Evolutionary conservation across 2,797 vertebrate genomes (phyloP).

Genomic region (Danio kyathit): DNA sequence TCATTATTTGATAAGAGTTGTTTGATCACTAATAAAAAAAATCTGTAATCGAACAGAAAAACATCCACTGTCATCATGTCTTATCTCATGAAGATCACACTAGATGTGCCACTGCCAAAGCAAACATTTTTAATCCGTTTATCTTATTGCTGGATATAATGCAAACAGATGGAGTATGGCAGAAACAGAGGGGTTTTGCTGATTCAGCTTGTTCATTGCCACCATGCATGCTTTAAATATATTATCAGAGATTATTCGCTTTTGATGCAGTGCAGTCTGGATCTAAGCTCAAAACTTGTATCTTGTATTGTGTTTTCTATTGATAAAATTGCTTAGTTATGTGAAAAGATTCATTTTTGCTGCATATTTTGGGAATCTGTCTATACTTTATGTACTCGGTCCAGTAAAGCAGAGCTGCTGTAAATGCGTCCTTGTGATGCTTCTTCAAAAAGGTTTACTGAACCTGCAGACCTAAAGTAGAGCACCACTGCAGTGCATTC

Average conservation of each 20-base stretch:
- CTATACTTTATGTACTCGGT: background rate
- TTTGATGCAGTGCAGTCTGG: background rate
- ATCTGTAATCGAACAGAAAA: too few species aligned
- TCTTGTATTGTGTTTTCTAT: too few species aligned
- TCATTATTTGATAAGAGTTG: too few species aligned
- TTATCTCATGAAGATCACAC: too few species aligned
- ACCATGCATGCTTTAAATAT: background rate
- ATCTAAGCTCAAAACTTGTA: background rate
- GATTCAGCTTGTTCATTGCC: too few species aligned
- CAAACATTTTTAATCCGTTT: too few species aligned
- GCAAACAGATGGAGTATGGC: too few species aligned
- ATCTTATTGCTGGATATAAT: too few species aligned
- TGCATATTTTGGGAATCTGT: background rate
- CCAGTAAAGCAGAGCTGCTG: background rate
- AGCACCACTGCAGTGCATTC: constrained; percentile 2
- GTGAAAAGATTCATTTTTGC: background rate
- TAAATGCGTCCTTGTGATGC: background rate
- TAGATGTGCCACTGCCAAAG: too few species aligned
- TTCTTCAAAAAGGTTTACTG: background rate
- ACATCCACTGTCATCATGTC: too few species aligned
- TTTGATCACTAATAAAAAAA: too few species aligned
- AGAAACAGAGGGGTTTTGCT: too few species aligned
- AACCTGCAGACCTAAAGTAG: background rate
- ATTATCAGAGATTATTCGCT: background rate
- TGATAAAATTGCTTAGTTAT: background rate